Evolutionary conservation across 2,888 invertebrate species (phyloP), one percentile per base, ranked within the genome.

Genomic region (Hedya salicella): DNA sequence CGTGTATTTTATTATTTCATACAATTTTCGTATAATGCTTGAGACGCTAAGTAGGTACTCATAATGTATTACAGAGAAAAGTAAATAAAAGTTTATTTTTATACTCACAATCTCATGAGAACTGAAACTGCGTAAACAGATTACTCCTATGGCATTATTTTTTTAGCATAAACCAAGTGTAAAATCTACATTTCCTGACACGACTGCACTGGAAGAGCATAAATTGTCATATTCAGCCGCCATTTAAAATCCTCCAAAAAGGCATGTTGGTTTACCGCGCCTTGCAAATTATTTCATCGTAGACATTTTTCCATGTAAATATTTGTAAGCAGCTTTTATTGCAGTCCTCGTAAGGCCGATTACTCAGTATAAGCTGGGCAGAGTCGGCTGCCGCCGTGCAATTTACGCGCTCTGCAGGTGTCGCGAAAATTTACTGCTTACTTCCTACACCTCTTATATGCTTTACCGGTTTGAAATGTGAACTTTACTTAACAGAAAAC

Each of bases 321-420:
- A 75, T 75, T 77, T 78, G 73, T 72, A 71, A 75, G 74, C 71
- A 71, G 71, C 68, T 78, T 81, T 78, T 75, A 75, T 76, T 73
- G 70, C 73, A 65, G 70, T 70, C 69, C 72, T 69, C 66, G 72
- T 75, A 70, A 71, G 72, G 71, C 64, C 72, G 70, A 74, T 75
- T 76, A 76, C 77, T 77, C 74, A 73, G 72, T 52, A 65, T 60
- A 59, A 64, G 63, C 57, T 54, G 46, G 42, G 56, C 67, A 68
- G n/a, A n/a, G n/a, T n/a, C n/a, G n/a, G 62, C 72, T 66, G 72
- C 69, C 67, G 72, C 70, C 64, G 69, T 70, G 75, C 76, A 78
- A 80, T 81, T 81, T 81, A 83, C 77, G 63, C 69, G 73, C 70
- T 73, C 70, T 75, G 76, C 85, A 85, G 85, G 83, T 85, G 85